Conservation (phyloP, 2,888 invertebrate species). For the Acanthacorydalis orientalis region DNA sequence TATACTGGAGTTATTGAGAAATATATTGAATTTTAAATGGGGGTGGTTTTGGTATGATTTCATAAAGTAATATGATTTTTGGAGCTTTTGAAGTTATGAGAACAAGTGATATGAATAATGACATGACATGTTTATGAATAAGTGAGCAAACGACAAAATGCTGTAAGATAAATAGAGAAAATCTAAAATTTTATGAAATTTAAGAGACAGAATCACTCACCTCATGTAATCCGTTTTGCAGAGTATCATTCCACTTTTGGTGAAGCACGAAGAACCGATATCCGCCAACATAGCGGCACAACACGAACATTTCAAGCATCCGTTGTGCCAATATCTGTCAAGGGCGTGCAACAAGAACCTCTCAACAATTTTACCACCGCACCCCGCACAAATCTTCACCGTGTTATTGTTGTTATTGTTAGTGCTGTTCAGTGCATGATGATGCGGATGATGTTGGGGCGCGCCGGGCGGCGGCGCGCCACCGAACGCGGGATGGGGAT, state of each 20-base stretch:
- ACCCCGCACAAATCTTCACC: conserved; percentile 75
- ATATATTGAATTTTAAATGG: too few relatives aligned
- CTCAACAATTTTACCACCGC: conserved; percentile 83
- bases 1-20: too few relatives aligned
- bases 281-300: conserved; percentile 81
- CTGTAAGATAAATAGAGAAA: too few relatives aligned
- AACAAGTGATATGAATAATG: too few relatives aligned
- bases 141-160: too few relatives aligned
- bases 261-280: conserved; percentile 81
- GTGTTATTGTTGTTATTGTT: conserved; percentile 38
- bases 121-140: too few relatives aligned
- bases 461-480: conserved; percentile 29
- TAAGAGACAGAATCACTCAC: conserved; percentile 36
- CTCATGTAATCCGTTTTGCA: conserved; percentile 92
- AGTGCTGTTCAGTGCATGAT: conserved; percentile 26
- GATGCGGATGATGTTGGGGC: conserved; percentile 36
- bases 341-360: conserved; percentile 81
- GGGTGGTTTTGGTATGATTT: too few relatives aligned
- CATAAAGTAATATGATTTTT: too few relatives aligned
- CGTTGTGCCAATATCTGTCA: conserved; percentile 92
- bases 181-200: too few relatives aligned
- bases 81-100: too few relatives aligned
- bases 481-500: conserved; percentile 28
- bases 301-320: conserved; percentile 85
- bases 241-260: conserved; percentile 84